Conservation (phyloP, 2,113 vertebrate genomes). For the Solenodon paradoxus region DNA sequence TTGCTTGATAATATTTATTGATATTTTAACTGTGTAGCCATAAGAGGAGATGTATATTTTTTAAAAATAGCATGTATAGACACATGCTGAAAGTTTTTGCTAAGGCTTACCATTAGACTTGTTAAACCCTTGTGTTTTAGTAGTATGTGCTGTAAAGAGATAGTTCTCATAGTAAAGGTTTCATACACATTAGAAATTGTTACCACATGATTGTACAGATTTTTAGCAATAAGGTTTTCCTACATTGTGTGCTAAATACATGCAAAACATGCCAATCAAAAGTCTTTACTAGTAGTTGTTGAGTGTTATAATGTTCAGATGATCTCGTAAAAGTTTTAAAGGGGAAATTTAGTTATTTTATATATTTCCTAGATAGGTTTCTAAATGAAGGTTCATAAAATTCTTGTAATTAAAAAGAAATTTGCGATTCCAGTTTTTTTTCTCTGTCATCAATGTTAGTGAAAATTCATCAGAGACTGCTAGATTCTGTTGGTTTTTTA, state of each 20-base stretch:
- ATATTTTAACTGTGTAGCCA: neutral
- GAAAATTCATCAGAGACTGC: neutral
- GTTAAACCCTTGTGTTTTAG: neutral
- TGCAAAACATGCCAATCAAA: neutral
- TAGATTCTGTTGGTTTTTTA: neutral
- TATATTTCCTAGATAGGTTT: neutral
- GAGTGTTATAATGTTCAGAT: neutral
- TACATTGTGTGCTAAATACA: neutral
- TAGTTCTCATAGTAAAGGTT: neutral
- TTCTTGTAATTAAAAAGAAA: neutral
- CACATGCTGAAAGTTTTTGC: neutral
- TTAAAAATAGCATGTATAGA: neutral
- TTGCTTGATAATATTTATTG: neutral
- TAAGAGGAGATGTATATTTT: neutral
- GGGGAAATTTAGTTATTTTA: slow-evolving; percentile 6
- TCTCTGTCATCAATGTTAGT: neutral
- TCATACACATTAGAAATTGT: neutral
- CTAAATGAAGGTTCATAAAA: neutral
- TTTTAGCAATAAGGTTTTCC: neutral
- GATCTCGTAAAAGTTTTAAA: neutral
- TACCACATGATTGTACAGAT: neutral
- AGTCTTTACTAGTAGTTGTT: neutral
- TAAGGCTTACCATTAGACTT: neutral
- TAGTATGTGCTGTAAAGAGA: neutral
- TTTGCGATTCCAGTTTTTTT: neutral